Evolutionary conservation across 2,113 vertebrate genomes (phyloP), one percentile per base, ranked within the genome.

Genomic region (Microcebus griseorufus): DNA sequence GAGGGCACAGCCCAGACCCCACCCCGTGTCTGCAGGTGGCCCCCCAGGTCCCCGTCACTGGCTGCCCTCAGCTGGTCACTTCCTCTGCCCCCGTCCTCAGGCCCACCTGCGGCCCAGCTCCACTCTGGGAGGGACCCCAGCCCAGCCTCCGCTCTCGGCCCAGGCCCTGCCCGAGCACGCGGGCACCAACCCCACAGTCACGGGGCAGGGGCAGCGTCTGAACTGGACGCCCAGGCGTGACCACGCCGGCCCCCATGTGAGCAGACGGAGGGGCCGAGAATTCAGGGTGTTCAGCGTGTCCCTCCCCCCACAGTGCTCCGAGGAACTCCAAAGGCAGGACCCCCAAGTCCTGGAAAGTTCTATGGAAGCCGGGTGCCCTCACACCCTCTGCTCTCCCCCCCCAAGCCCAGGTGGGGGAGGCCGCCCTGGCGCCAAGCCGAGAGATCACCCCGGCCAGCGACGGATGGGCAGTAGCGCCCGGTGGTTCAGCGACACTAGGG

Each of bases 101-200:
- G n/a, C 53, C 37, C 12, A 2, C 5, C 6, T 1, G 14, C 12
- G 64, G 23, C 55, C 55, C 9, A 23, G 51, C 27, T 65, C 29
- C 8, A 18, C 37, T 17, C 65, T 1, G 5, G 29, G n/a, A 73
- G 48, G 64, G 18, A 55, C 58, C 16, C 16, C 65, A 65, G 73
- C 42, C 29, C 7, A 1, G 45, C 37, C 8, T 17, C 32, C 42
- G 55, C 2, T n/a, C 32, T 39, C 16, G 23, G 78, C 37, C 55
- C 1, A 11, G 29, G 20, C 3, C 20, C 69, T 8, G 17, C 58
- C 60, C 0, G 1, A 70, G 64, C 11, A 45, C 4, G 2, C 0
- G 11, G 16, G 0, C 12, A 12, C 32, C 48, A 55, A 25, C 70
- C 69, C 58, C 12, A 58, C 22, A 9, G 22, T 37, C 39, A n/a